These are phyloP conservation scores for Anser cygnoides DNA, from an alignment of 2,113 vertebrate species.

Conservation along the genomic window DNA sequence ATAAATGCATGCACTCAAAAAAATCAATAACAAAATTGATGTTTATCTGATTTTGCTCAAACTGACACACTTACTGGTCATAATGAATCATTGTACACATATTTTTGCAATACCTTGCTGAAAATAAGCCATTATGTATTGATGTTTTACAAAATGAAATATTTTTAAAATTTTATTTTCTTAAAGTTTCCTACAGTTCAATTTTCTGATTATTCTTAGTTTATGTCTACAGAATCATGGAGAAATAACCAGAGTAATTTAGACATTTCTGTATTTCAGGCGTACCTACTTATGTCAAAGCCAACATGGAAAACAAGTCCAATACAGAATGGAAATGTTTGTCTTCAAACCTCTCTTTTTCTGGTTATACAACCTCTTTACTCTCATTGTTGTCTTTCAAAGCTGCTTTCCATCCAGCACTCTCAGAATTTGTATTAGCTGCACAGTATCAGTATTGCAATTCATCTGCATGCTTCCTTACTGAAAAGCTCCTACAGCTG, in stretches of 20 bases:
- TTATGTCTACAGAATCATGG: neutral
- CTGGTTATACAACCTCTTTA: neutral
- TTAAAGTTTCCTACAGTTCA: neutral
- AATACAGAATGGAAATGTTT: neutral
- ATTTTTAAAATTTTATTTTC: neutral
- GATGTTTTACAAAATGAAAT: neutral
- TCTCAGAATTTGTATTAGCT: neutral
- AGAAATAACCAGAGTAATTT: neutral
- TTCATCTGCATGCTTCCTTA: neutral
- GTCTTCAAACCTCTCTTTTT: neutral
- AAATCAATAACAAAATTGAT: neutral
- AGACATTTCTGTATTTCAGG: neutral
- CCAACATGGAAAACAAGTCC: neutral
- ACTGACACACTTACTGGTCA: neutral
- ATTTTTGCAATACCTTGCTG: neutral
- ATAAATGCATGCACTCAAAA: neutral
- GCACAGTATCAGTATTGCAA: neutral
- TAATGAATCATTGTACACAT: neutral
- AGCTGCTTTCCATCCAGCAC: neutral
- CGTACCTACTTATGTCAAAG: neutral
- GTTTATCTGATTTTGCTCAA: neutral
- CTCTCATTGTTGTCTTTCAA: neutral
- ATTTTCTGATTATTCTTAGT: neutral
- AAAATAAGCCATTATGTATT: neutral
- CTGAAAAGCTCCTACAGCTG: neutral